A percentile compares a stretch with the other conserved stretches of the same genome.
Conservation (phyloP, 1,140 invertebrate species). For the Acromyrmex charruanus region DNA sequence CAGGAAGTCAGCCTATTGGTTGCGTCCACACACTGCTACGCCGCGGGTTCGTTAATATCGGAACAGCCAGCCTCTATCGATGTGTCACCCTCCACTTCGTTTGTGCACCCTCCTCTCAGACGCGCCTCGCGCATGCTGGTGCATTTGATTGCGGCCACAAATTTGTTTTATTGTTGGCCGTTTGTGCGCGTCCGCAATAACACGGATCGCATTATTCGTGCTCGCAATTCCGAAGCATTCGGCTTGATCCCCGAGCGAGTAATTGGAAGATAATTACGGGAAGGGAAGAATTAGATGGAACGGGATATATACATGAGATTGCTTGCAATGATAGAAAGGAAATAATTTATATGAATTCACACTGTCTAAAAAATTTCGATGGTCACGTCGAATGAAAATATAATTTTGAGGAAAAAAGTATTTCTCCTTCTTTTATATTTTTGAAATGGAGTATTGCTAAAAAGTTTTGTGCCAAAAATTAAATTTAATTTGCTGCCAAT, state of each 20-base stretch:
- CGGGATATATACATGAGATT: background rate
- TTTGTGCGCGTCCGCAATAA: conserved; percentile 2
- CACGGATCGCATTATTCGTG: background rate
- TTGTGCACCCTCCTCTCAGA: background rate
- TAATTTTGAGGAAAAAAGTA: background rate
- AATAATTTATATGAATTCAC: background rate
- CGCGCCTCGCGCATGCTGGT: background rate
- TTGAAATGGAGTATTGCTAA: background rate
- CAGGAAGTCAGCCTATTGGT: background rate
- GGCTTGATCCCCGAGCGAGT: conserved; percentile 8
- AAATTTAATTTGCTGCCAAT: background rate
- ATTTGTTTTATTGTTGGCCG: conserved; percentile 31
- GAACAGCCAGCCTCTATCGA: background rate
- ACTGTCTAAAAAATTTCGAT: background rate
- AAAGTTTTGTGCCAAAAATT: background rate
- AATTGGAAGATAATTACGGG: conserved; percentile 36
- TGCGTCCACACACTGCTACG: background rate
- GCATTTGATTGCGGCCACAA: conserved; percentile 43
- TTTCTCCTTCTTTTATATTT: background rate
- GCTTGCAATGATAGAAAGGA: background rate
- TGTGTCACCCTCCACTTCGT: background rate
- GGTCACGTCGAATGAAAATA: background rate
- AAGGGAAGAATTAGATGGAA: background rate
- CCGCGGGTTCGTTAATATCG: background rate
- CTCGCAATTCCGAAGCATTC: conserved; percentile 12